These are phyloP conservation scores for Nephrotoma appendiculata DNA, from an alignment of 2,888 invertebrate genomes.

Conservation along the genomic window DNA sequence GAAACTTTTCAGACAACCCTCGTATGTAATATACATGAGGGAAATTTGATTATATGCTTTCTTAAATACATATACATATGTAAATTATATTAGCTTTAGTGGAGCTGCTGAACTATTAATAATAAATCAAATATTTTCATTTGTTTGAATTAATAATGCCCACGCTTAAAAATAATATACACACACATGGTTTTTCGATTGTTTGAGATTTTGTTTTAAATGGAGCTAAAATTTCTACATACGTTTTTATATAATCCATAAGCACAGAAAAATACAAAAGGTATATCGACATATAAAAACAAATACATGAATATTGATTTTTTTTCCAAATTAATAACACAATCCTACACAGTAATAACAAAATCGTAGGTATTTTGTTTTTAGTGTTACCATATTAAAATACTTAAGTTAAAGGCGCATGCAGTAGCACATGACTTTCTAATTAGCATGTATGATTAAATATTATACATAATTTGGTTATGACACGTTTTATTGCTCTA, in stretches of 20 bases:
- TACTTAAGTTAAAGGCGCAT: background rate
- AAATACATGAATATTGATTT: background rate
- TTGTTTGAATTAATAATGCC: background rate
- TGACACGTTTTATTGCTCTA: no score
- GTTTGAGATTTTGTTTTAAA: background rate
- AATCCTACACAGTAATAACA: background rate
- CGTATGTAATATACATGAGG: background rate
- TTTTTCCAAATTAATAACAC: background rate
- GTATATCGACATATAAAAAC: background rate
- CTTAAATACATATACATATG: background rate
- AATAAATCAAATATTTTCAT: background rate
- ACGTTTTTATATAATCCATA: background rate
- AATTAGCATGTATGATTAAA: background rate
- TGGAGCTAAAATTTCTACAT: background rate
- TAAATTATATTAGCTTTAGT: background rate
- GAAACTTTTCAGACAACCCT: no score
- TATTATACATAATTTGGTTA: no score
- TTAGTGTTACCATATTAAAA: background rate
- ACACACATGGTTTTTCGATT: background rate
- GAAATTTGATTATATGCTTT: background rate
- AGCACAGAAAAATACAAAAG: background rate
- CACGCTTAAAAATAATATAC: background rate
- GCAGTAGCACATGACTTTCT: background rate
- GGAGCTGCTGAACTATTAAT: background rate
- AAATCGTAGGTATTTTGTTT: background rate